A percentile compares a stretch with the other conserved stretches of the same genome.
phyloP scores from a whole-genome alignment of 2,797 vertebrate genomes.

The Perodicticus potto region DNA sequence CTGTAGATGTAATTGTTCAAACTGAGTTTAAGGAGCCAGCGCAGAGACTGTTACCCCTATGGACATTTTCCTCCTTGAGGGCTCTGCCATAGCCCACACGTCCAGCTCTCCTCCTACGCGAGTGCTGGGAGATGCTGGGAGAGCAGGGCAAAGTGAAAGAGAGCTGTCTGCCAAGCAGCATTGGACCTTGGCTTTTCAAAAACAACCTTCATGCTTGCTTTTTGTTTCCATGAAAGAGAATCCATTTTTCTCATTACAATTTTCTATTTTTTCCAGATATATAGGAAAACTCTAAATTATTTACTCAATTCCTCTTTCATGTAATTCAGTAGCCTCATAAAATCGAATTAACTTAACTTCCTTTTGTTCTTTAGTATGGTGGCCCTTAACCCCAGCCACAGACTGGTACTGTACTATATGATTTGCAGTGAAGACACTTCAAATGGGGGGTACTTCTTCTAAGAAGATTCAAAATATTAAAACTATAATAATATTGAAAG shows the following conservation, averaged over 20 bases:
- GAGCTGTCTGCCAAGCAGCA: background rate
- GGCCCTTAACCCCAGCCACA: too few relatives aligned
- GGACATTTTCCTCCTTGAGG: background rate
- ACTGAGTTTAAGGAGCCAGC: constrained; percentile 16
- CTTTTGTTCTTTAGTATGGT: constrained; percentile 14
- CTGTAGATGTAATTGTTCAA: constrained; percentile 45
- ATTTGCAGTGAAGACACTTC: background rate
- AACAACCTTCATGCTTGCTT: background rate
- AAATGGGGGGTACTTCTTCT: background rate
- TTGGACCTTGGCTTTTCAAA: background rate
- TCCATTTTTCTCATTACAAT: background rate
- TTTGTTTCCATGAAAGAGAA: constrained; percentile 21
- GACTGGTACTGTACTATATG: background rate
- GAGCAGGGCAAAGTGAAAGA: background rate
- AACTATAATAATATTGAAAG: constrained; percentile 11
- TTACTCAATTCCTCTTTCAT: background rate
- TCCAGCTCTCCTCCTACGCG: background rate
- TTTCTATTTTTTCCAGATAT: background rate
- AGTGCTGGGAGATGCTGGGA: background rate
- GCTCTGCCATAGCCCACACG: background rate
- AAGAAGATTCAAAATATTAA: background rate
- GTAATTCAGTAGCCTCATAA: background rate
- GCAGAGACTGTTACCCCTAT: constrained; percentile 15
- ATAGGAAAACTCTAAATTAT: background rate
- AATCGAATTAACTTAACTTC: constrained; percentile 45